Evolutionary conservation across 2,113 vertebrate genomes (phyloP).

Genomic region (Pollimyrus isidori): DNA sequence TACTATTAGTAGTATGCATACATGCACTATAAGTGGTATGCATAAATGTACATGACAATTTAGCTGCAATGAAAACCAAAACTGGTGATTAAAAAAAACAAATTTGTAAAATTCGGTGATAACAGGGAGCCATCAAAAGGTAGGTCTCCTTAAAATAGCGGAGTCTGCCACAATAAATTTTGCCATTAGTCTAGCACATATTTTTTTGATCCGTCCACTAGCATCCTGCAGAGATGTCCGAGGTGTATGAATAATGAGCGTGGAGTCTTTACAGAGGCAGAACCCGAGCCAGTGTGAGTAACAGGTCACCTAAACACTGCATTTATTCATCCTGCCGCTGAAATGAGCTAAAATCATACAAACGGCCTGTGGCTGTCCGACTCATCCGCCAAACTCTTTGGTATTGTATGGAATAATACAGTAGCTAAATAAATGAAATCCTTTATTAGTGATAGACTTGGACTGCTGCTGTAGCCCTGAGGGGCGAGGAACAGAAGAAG

Average conservation of each 20-base stretch:
- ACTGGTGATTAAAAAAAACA: background rate
- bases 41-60: background rate
- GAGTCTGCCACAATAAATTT: background rate
- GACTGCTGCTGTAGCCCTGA: slow-evolving; percentile 24
- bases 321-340: background rate
- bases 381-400: slow-evolving; percentile 14
- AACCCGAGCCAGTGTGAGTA: background rate
- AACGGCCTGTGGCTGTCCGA: slow-evolving; percentile 2
- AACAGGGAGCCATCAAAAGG: background rate
- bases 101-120: background rate
- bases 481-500: background rate
- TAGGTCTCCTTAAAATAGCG: background rate
- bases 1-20: background rate
- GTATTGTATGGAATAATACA: slow-evolving; percentile 35
- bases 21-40: too few relatives aligned
- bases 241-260: background rate
- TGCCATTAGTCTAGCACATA: background rate
- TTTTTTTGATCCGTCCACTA: background rate
- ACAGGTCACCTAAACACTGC: background rate
- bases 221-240: background rate
- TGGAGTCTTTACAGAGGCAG: background rate
- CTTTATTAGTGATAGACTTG: slow-evolving; percentile 29
- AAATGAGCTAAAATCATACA: background rate
- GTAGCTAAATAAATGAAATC: slow-evolving; percentile 28
- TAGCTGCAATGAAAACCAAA: background rate